Percentiles rank a stretch among this genome's conserved stretches.
These are phyloP conservation scores for Erebia epiphron DNA, from an alignment of 2,888 invertebrate genomes.

Conservation along the genomic window DNA sequence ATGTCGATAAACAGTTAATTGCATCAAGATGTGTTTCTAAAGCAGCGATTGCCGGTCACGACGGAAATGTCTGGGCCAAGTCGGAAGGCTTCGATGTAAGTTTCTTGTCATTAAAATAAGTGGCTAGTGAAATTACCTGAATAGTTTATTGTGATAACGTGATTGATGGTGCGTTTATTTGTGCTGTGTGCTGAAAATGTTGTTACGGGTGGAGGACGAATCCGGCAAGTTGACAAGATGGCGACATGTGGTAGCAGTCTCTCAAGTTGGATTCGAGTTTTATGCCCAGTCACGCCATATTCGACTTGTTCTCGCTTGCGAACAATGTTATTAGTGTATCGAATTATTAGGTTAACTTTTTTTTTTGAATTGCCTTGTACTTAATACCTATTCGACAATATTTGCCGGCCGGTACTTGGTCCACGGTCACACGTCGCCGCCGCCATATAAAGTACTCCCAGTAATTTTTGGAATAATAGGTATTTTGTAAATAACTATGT, in stretches of 20 bases:
- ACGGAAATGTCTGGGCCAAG: slow-evolving; percentile 97
- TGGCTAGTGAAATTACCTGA: slow-evolving; percentile 55
- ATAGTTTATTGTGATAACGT: slow-evolving; percentile 27
- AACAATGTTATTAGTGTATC: neutral
- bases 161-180: slow-evolving; percentile 49
- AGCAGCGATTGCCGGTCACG: slow-evolving; percentile 97
- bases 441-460: slow-evolving; percentile 18
- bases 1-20: slow-evolving; percentile 98
- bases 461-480: neutral
- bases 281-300: neutral
- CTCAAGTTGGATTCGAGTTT: slow-evolving; percentile 52
- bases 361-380: neutral
- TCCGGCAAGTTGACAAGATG: slow-evolving; percentile 81
- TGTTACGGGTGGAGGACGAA: slow-evolving; percentile 64
- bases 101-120: slow-evolving; percentile 61
- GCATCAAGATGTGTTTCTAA: slow-evolving; percentile 97
- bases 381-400: slow-evolving; percentile 14
- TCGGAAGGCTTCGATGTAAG: slow-evolving; percentile 97
- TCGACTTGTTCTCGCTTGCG: slow-evolving; percentile 4
- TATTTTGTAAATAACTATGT: neutral
- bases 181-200: slow-evolving; percentile 32
- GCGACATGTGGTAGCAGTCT: slow-evolving; percentile 78
- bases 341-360: neutral
- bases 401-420: slow-evolving; percentile 49
- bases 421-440: slow-evolving; percentile 46